A percentile compares a stretch with the other conserved stretches of the same genome.
Evolutionary conservation across 2,797 vertebrate genomes (phyloP).

Genomic region (Cichlasoma orientale): DNA sequence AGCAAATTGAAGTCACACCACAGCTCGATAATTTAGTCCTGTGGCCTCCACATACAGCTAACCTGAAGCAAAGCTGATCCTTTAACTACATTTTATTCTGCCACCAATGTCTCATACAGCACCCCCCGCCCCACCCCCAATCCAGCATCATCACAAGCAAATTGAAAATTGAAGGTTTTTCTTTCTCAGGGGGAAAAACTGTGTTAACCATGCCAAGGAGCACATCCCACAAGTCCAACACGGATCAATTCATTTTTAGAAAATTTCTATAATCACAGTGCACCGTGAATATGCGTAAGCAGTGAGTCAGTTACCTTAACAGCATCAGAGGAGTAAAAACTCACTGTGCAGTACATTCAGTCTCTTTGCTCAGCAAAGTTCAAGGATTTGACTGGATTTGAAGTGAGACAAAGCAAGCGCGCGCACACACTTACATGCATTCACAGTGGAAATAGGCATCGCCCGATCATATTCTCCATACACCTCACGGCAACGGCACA

Average conservation of each 20-base stretch:
- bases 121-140: neutral
- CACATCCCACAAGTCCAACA: slow-evolving; percentile 30
- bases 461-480: slow-evolving; percentile 25
- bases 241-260: slow-evolving; percentile 50
- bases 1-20: slow-evolving; percentile 26
- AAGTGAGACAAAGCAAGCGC: slow-evolving; percentile 18
- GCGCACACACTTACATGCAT: neutral
- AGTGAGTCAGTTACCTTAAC: slow-evolving; percentile 36
- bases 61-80: neutral
- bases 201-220: slow-evolving; percentile 1
- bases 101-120: neutral
- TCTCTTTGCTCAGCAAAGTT: neutral
- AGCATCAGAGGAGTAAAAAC: slow-evolving; percentile 47
- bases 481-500: slow-evolving; percentile 35
- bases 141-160: slow-evolving; percentile 3
- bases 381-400: slow-evolving; percentile 10
- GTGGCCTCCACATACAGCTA: neutral
- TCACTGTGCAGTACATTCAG: slow-evolving; percentile 60
- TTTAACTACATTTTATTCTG: slow-evolving; percentile 6
- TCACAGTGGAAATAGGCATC: slow-evolving; percentile 33
- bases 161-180: slow-evolving; percentile 11
- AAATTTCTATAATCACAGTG: slow-evolving; percentile 69
- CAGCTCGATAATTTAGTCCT: neutral
- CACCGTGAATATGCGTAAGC: slow-evolving; percentile 65
- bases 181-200: slow-evolving; percentile 1